Evolutionary conservation across 2,888 invertebrate genomes (phyloP), one percentile per base, ranked within the genome.

Genomic region (Portevinia maculata): DNA sequence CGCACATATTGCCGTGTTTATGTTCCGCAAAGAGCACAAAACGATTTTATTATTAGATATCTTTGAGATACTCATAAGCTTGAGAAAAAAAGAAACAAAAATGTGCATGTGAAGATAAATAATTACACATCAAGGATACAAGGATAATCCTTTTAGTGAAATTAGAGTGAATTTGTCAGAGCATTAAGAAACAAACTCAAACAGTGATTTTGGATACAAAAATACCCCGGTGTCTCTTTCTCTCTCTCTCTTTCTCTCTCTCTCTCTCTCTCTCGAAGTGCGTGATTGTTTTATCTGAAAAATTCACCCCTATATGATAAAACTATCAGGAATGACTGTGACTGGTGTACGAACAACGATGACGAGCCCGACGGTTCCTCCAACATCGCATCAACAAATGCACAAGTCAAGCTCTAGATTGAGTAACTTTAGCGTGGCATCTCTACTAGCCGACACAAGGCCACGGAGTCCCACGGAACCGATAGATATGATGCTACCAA

Each of bases 351-450:
- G 93, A 86, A 90, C 89, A 90, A 92, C 93, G 85, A 93, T 93
- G 87, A 93, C 93, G 89, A 93, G 93, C 84, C 93, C 93, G 85
- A 91, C 90, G 93, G 91, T 90, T 90, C 92, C 91, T 89, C 91
- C 90, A 87, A 87, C 87, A 86, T 88, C 88, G 65, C 88, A 88
- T 24, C 88, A 88, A 84, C 89, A 90, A 86, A 86, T 89, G 71
- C 90, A 90, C 85, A 94, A 94, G 88, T 88, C 89, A 70, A 92
- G 93, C 83, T 93, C 94, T 84, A 92, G 94, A 86, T 94, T 95
- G 88, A 95, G 94, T 91, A 91, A 91, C 86, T 97, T 98, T 92
- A 96, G 97, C 91, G 97, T 97, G 86, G 96, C 97, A 5, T 96
- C 97, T 0, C 93, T 97, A 85, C 91, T 98, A 85, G 94, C 96